Evolutionary conservation across 2,888 invertebrate genomes (phyloP), one percentile per base, ranked within the genome.

Genomic region (Blera fallax): DNA sequence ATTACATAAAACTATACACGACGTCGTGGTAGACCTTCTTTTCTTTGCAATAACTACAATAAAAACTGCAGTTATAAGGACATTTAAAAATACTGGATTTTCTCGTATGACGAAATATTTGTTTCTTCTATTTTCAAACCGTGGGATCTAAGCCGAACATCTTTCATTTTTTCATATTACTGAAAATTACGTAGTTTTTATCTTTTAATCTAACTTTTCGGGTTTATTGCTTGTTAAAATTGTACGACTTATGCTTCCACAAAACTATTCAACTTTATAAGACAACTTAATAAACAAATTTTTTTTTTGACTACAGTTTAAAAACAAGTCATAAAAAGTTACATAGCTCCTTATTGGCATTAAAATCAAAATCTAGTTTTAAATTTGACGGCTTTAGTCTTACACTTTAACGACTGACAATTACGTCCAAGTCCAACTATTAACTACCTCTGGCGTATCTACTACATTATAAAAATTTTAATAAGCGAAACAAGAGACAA

Each of bases 341-440:
- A n/a, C 3, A 37, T n/a, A 3, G n/a, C 37, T 37, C 3, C 4
- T 3, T n/a, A 54, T 32, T 32, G 24, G 7, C 56, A 58, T 6
- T 58, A 16, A 54, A 54, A 54, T 21, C 18, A 21, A 37, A 60
- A 60, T 40, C 37, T 65, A 34, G 34, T 50, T 65, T 50, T 24
- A 3, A 14, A 8, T 27, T 60, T 27, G 24, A 50, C 18, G 11
- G 14, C 45, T 34, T 7, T 29, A 50, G n/a, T 72, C 60, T 37
- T 24, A 10, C 16, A 18, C 7, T 18, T 58, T 60, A n/a, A 60
- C 37, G 60, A 72, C 16, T 27, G 16, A 3, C 21, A 56, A 70
- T 58, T 56, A 70, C 56, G 16, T 54, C n/a, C n/a, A 27, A 43
- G 3, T 16, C 24, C 7, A 8, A 27, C 40, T 8, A 34, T 24